phyloP scores from a whole-genome alignment of 1,140 invertebrate species.

The Oscheius sp. region DNA sequence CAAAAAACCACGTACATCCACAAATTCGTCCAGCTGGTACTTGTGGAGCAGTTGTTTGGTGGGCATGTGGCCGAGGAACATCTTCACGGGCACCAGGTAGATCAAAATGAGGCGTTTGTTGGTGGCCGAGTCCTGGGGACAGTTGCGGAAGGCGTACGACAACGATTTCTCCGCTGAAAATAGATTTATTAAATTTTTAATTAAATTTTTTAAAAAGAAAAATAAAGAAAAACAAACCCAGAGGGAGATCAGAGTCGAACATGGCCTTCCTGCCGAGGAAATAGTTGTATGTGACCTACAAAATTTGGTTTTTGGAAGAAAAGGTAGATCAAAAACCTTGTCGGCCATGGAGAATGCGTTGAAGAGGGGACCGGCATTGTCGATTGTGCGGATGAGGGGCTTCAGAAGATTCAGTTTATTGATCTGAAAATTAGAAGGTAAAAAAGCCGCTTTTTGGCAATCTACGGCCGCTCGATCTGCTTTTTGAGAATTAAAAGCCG shows the following conservation, averaged over 20 bases:
- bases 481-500: slow-evolving; percentile 12
- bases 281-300: slow-evolving; percentile 79
- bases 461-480: background rate
- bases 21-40: slow-evolving; percentile 85
- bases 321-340: slow-evolving; percentile 87
- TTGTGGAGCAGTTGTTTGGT: slow-evolving; percentile 75
- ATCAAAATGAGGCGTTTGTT: slow-evolving; percentile 94
- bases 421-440: slow-evolving; percentile 60
- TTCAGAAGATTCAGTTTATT: slow-evolving; percentile 95
- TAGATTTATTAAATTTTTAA: slow-evolving; percentile 64
- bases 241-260: slow-evolving; percentile 59
- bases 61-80: slow-evolving; percentile 88
- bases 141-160: slow-evolving; percentile 86
- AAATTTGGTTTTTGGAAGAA: background rate
- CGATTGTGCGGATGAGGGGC: slow-evolving; percentile 90
- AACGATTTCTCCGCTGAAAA: slow-evolving; percentile 89
- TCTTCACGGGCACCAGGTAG: slow-evolving; percentile 93
- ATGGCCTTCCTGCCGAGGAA: slow-evolving; percentile 95
- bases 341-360: slow-evolving; percentile 80
- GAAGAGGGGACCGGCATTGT: slow-evolving; percentile 78
- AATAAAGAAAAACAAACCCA: slow-evolving; percentile 40
- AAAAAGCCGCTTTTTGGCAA: background rate
- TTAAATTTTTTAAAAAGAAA: too few relatives aligned
- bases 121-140: slow-evolving; percentile 75
- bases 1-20: slow-evolving; percentile 67